Evolutionary conservation across 2,113 vertebrate genomes (phyloP), one percentile per base, ranked within the genome.

Genomic region (Anseranas semipalmata): DNA sequence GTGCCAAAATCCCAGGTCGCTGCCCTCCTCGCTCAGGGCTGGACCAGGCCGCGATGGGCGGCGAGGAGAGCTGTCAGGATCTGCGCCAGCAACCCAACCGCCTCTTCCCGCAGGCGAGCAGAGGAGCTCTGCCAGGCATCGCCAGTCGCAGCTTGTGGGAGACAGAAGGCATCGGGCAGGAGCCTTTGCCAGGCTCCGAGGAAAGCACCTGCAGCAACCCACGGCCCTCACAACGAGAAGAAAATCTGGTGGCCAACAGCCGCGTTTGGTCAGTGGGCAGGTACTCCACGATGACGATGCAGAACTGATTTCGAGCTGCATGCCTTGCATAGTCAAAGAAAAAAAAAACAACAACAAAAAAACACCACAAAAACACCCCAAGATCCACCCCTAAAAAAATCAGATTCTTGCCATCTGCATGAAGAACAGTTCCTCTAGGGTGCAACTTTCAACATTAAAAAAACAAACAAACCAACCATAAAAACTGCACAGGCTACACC

Each of bases 351-450:
- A n/a, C n/a, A 75, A 0, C 5, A 27, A 33, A 6, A 20, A 17
- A 43, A 27, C 1, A 7, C 65, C 35, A 15, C 32, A 35, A 52
- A 52, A 52, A 24, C 50, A 52, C 50, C 50, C 50, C 50, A 15
- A 52, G 50, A 5, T 43, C 5, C 18, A 4, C 28, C 43, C 22
- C 15, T 13, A 1, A 3, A 7, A 15, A 41, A 25, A 16, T 2
- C 1, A 5, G 1, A 0, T 14, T 73, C 7, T 4, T 30, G 58
- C 28, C 45, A 10, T 20, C 24, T 3, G 2, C 8, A 0, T 0
- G 15, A 59, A n/a, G 19, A 39, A 27, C 35, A 0, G 8, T 2
- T 8, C 17, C 7, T 3, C 7, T 2, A 0, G 14, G 13, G 43
- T 2, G 21, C 2, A 12, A 6, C 6, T 67, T 35, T 15, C 30